Evolutionary conservation across 2,797 vertebrate genomes (phyloP), one percentile per base, ranked within the genome.

Genomic region (Mormyrus proboscirostris): DNA sequence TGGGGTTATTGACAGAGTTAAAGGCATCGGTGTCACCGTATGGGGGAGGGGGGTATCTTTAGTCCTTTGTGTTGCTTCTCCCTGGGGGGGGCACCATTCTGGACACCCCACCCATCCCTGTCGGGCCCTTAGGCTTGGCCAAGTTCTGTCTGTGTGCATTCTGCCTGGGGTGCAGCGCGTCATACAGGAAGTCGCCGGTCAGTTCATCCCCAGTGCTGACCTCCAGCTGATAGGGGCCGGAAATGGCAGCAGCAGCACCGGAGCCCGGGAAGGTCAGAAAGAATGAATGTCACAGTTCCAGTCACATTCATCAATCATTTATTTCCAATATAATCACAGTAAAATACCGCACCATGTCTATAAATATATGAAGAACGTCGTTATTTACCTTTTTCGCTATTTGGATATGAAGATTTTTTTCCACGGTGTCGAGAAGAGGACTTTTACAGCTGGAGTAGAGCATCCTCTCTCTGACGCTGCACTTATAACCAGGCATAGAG

Each of bases 111-210:
- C 96, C 96, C 93, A 98, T 98, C 49, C 99, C 98, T 0, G 96
- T 94, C 2, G 99, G 98, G 65, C 98, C 98, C 94, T 96, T 98
- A 41, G 98, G 99, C 91, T 99, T 99, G 92, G 97, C 96, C 91
- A 99, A 99, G 73, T 96, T 97, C 91, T 98, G 98, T 91, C 97
- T 98, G 94, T 98, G 97, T 19, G 97, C 98, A 0, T 99, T 97
- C 92, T 99, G 98, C 95, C 98, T 99, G 33, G 99, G 99, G 91
- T 99, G 98, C 82, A 99, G 97, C 95, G 99, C 99, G 49, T 98
- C 97, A 38, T 99, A 99, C 90, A 99, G 94, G 92, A 98, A 98
- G 50, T 99, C 99, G 29, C 95, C 91, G 22, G 98, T 99, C 94
- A 99, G 89, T 12, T 99, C 99, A 0, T 98, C 97, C 6, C 99